Percentiles rank a stretch among this genome's conserved stretches.
Conservation (phyloP, 2,888 invertebrate species). For the Oscheius sp. region DNA sequence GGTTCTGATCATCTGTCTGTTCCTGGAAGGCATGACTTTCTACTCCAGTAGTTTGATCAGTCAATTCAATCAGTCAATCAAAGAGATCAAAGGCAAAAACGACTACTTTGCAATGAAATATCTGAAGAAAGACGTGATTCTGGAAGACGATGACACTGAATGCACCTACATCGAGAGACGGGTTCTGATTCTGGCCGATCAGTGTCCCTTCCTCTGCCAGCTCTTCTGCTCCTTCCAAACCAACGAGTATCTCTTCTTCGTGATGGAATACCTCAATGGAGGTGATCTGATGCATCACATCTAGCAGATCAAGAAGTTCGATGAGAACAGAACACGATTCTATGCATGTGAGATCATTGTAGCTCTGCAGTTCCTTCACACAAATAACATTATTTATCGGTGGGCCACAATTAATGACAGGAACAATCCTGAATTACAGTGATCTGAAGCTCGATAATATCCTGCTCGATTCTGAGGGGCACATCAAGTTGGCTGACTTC, state of each 20-base stretch:
- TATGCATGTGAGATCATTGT: slow-evolving; percentile 97
- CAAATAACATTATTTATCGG: slow-evolving; percentile 96
- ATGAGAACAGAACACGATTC: slow-evolving; percentile 88
- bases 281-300: slow-evolving; percentile 99
- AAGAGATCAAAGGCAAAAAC: slow-evolving; percentile 90
- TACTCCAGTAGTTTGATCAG: too few relatives aligned
- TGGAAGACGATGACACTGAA: slow-evolving; percentile 97
- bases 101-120: slow-evolving; percentile 97
- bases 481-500: slow-evolving; percentile 97
- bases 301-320: slow-evolving; percentile 87
- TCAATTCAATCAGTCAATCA: too few relatives aligned
- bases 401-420: slow-evolving; percentile 72
- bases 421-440: slow-evolving; percentile 76
- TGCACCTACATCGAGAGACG: slow-evolving; percentile 97
- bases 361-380: slow-evolving; percentile 94
- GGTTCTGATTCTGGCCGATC: slow-evolving; percentile 90
- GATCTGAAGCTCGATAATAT: slow-evolving; percentile 98
- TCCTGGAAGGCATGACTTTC: too few relatives aligned
- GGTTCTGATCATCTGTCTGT: too few relatives aligned
- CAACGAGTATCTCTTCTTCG: slow-evolving; percentile 93
- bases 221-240: slow-evolving; percentile 98
- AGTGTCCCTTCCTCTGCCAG: slow-evolving; percentile 97
- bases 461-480: slow-evolving; percentile 88
- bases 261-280: slow-evolving; percentile 99
- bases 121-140: slow-evolving; percentile 83